phyloP scores from a whole-genome alignment of 1,140 invertebrate species.

The Trinorchestia longiramus region DNA sequence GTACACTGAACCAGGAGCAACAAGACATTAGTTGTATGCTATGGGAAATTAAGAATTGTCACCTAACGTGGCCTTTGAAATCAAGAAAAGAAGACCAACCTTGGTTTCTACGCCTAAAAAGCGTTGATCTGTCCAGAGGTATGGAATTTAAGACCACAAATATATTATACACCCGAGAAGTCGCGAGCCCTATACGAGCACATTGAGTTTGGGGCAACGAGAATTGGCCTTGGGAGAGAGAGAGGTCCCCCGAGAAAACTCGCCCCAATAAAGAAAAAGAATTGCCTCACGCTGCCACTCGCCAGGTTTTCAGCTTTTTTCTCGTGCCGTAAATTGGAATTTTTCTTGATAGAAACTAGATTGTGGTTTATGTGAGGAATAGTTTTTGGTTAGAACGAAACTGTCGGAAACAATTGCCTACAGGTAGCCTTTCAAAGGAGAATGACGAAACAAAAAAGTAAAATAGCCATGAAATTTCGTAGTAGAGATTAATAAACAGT shows the following conservation, averaged over 20 bases:
- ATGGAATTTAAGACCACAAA: not conserved
- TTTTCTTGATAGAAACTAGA: constrained; percentile 50
- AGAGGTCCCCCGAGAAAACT: constrained; percentile 43
- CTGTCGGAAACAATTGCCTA: constrained; percentile 33
- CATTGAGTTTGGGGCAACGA: constrained; percentile 48
- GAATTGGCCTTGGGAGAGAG: constrained; percentile 51
- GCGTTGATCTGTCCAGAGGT: not conserved
- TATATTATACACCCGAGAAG: constrained; percentile 18
- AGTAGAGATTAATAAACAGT: not conserved
- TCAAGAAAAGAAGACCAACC: not conserved
- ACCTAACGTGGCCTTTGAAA: not conserved
- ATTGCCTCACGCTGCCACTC: constrained; percentile 46
- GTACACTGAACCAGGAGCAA: not conserved
- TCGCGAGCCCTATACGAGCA: not conserved
- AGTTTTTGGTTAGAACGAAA: constrained; percentile 46
- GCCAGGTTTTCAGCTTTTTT: constrained; percentile 50
- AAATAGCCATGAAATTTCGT: not conserved
- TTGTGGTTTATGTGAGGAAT: constrained; percentile 52
- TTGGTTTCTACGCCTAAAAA: not conserved
- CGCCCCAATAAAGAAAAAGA: constrained; percentile 53
- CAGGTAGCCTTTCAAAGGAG: not conserved
- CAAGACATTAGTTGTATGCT: not conserved
- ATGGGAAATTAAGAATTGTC: not conserved
- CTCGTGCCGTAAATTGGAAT: constrained; percentile 47
- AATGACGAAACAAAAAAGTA: not conserved